phyloP scores from a whole-genome alignment of 37 sponge, comb jelly and placozoan species.

The Ephydatia muelleri region DNA sequence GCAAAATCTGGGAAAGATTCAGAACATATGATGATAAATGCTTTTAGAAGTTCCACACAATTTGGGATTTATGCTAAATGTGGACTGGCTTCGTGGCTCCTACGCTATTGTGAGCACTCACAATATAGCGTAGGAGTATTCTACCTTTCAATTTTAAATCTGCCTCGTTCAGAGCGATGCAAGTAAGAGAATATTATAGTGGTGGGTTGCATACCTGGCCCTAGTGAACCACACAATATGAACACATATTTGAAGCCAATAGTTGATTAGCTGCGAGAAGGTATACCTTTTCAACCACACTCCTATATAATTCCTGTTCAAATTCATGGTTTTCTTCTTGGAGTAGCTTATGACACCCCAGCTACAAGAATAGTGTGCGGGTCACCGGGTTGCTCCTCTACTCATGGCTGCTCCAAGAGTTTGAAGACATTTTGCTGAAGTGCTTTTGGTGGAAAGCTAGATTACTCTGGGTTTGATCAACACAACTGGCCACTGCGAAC shows the following conservation, averaged over 20 bases:
- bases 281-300: slow-evolving; percentile 26
- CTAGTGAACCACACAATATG: slow-evolving; percentile 33
- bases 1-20: slow-evolving; percentile 64
- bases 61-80: slow-evolving; percentile 28
- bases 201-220: no score
- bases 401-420: slow-evolving; percentile 43
- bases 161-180: slow-evolving; percentile 38
- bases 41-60: not conserved
- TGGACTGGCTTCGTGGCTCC: slow-evolving; percentile 63
- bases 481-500: slow-evolving; percentile 8
- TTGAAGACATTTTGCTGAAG: slow-evolving; percentile 16
- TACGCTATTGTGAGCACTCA: slow-evolving; percentile 34
- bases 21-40: slow-evolving; percentile 6
- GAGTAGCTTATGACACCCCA: slow-evolving; percentile 43
- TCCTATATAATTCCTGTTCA: not conserved
- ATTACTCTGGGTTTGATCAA: slow-evolving; percentile 40
- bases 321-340: slow-evolving; percentile 18
- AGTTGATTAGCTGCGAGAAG: slow-evolving; percentile 48
- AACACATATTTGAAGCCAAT: slow-evolving; percentile 55
- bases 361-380: slow-evolving; percentile 47
- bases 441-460: slow-evolving; percentile 28
- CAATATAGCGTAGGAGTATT: slow-evolving; percentile 36
- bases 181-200: slow-evolving; percentile 49
- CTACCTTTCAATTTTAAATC: no score
- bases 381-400: slow-evolving; percentile 17